Evolutionary conservation across 2,797 vertebrate genomes (phyloP).

Genomic region (Urocyon cinereoargenteus): DNA sequence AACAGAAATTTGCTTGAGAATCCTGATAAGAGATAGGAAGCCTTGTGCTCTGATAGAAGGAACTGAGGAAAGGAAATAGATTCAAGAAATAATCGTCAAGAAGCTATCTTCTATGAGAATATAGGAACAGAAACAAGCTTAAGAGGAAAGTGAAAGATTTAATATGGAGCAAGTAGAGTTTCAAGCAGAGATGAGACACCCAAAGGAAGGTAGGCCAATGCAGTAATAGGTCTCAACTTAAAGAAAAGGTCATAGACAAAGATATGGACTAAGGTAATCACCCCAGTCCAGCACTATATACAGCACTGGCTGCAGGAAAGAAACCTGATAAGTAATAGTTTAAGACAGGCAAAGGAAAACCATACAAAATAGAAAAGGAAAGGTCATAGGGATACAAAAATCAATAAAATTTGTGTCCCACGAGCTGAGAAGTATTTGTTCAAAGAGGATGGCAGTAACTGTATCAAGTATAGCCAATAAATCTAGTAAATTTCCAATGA

Average conservation of each 20-base stretch:
- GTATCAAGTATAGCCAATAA: not conserved
- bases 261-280: not conserved
- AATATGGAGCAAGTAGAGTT: not conserved
- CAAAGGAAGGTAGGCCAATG: not conserved
- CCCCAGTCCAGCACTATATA: not conserved
- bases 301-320: not conserved
- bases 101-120: not conserved
- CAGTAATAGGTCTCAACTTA: not conserved
- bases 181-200: not conserved
- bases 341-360: conserved; percentile 2
- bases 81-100: not conserved
- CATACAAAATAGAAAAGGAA: not conserved
- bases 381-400: not conserved
- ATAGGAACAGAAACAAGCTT: not conserved
- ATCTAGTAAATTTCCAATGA: conserved; percentile 5
- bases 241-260: conserved; percentile 8
- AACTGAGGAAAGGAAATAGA: not conserved
- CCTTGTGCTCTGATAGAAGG: not conserved
- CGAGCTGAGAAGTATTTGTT: not conserved
- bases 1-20: not conserved
- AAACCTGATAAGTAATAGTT: conserved; percentile 30
- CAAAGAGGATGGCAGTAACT: not conserved
- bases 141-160: not conserved
- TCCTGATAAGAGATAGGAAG: not conserved
- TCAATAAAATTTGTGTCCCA: not conserved